Conservation (phyloP, 2,797 vertebrate genomes). For the Argya squamiceps region DNA sequence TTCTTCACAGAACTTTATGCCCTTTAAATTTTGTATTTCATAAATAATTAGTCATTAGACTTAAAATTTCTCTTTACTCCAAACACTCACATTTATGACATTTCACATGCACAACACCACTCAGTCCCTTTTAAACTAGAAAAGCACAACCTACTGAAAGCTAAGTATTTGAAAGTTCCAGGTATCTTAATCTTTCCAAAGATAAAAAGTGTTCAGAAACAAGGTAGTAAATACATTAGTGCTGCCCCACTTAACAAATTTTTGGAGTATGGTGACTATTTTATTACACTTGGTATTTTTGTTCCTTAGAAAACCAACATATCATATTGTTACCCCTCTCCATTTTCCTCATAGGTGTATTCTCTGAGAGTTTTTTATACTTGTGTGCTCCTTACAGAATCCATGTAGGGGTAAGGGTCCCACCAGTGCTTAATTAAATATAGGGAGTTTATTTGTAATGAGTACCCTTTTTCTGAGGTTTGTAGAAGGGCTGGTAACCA, state of each 20-base stretch:
- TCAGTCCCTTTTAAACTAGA: constrained; percentile 36
- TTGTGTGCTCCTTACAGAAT: constrained; percentile 30
- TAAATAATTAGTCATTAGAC: neutral
- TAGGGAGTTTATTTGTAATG: neutral
- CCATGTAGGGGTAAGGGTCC: neutral
- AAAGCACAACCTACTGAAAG: constrained; percentile 35
- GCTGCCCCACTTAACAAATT: neutral
- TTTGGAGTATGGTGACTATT: neutral
- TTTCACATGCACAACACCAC: constrained; percentile 32
- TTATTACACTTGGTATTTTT: neutral
- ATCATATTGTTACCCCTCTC: neutral
- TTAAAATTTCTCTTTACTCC: constrained; percentile 7
- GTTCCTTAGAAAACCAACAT: neutral
- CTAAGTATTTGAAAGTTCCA: constrained; percentile 2
- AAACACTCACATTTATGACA: constrained; percentile 49
- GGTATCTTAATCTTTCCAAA: neutral
- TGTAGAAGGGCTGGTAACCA: constrained; percentile 37
- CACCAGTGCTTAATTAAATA: neutral
- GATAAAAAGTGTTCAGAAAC: constrained; percentile 2
- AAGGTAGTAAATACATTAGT: constrained; percentile 18
- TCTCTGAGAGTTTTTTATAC: neutral
- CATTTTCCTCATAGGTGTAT: neutral
- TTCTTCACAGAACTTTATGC: neutral
- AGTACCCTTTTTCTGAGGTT: neutral
- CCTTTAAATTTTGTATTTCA: neutral